Percentiles rank a stretch among this genome's conserved stretches.
These are phyloP conservation scores for Drosophila sp. DNA, from an alignment of 1,140 invertebrate species.

Conservation along the genomic window DNA sequence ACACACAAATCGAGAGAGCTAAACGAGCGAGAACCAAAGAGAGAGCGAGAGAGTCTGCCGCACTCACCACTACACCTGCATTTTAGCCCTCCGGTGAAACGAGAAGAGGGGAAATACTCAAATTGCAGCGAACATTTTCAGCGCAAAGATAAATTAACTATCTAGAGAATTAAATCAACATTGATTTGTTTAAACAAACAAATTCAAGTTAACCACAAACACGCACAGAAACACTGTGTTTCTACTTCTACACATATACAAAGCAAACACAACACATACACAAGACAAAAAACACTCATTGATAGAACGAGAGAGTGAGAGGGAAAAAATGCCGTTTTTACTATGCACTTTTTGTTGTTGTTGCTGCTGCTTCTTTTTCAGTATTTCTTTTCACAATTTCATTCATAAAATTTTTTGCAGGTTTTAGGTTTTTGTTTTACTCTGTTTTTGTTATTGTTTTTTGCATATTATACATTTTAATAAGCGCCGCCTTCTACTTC, in stretches of 20 bases:
- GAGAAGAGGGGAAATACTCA: conserved; percentile 27
- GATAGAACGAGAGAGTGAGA: conserved; percentile 13
- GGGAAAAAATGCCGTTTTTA: conserved; percentile 36
- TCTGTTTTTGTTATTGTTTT: conserved; percentile 1
- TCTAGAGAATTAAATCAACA: background rate
- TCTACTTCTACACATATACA: background rate
- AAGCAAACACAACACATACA: conserved; percentile 13
- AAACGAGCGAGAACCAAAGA: conserved; percentile 28
- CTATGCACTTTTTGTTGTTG: conserved; percentile 39
- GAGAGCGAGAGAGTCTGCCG: conserved; percentile 28
- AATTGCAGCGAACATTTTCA: conserved; percentile 47
- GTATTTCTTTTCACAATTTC: conserved; percentile 54
- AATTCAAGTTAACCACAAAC: background rate
- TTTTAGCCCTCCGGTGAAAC: conserved; percentile 32
- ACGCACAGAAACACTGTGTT: background rate
- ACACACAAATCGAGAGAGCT: conserved; percentile 37
- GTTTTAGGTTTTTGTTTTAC: conserved; percentile 7
- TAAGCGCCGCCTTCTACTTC: conserved; percentile 35
- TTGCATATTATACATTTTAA: conserved; percentile 52
- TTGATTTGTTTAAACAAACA: conserved; percentile 8
- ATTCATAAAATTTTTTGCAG: conserved; percentile 62
- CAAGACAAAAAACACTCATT: background rate
- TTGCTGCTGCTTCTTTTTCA: conserved; percentile 12
- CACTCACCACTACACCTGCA: conserved; percentile 69
- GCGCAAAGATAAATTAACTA: conserved; percentile 14